Base-by-base conservation (phyloP, 2,113 vertebrate genomes). In the Corythornis vintsioides region DNA sequence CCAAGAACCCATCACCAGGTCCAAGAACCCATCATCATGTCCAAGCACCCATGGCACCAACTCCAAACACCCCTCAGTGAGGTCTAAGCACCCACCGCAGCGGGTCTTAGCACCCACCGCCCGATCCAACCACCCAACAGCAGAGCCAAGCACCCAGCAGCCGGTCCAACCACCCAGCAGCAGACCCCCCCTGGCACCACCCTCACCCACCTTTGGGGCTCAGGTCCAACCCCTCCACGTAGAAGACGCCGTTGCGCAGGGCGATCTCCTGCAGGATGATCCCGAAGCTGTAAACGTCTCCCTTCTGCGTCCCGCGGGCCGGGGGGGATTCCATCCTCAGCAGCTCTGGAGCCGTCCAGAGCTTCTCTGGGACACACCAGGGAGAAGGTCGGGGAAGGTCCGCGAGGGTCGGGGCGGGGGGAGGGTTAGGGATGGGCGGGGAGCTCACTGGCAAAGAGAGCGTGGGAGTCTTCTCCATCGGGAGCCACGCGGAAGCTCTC, bases 221-320 rank as follows among this genome's bases (percentile, higher is more conserved):
- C 52, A 98, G 97, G 5, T 98, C 97, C 21, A 97, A 38, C 4
- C 98, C 95, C 60, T 99, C 98, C 59, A 99, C 93, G 13, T 98
- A 97, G 98, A 98, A 99, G 80, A 98, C 98, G 0, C 99, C 98
- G 8, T 94, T 97, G 28, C 99, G 97, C 65, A 99, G 96, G 12
- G 98, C 99, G 13, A 99, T 97, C 93, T 99, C 99, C 89, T 99
- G 99, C 60, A 99, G 97, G 94, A 99, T 98, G 95, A 99, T 98
- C 3, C 98, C 97, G 5, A 99, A 99, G 93, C 99, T 99, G 97
- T 99, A 99, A 2, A 99, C 95, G 2, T 99, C 99, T 0, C 98
- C 98, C 42, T 98, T 98, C 95, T 98, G 99, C 7, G 98, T 98
- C 7, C 99, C 98, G 1, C 97, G 95, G 2, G 95, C 92, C 0